Conservation (phyloP, 2,113 vertebrate genomes). For the Xenus cinereus region DNA sequence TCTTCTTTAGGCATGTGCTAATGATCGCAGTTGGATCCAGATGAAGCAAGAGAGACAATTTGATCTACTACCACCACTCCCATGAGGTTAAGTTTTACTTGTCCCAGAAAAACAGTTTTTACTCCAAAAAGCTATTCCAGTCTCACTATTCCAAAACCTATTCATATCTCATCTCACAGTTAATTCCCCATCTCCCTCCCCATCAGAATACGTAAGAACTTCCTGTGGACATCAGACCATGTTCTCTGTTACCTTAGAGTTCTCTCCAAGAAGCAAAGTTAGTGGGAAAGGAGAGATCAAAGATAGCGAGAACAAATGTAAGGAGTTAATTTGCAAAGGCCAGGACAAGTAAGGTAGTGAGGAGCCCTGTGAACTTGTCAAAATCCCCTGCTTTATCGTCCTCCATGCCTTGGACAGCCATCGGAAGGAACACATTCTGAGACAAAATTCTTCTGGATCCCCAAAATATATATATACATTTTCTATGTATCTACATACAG, state of each 20-base stretch:
- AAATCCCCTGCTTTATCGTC: not conserved
- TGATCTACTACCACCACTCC: not conserved
- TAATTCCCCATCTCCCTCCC: not conserved
- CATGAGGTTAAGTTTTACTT: not conserved
- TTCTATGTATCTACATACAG: not conserved
- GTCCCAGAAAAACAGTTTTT: not conserved
- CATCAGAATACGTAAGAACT: not conserved
- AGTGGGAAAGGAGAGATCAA: not conserved
- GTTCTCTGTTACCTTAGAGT: not conserved
- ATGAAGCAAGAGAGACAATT: not conserved
- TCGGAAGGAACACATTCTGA: not conserved
- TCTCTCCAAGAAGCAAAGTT: not conserved
- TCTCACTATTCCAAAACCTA: not conserved
- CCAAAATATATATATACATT: not conserved
- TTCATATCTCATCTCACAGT: not conserved
- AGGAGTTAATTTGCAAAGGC: not conserved
- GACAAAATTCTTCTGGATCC: not conserved
- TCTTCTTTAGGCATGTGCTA: not conserved
- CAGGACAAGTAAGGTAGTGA: not conserved
- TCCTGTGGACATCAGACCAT: not conserved
- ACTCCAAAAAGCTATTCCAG: not conserved
- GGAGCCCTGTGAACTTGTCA: not conserved
- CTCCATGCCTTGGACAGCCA: not conserved
- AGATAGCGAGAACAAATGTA: rapidly evolving
- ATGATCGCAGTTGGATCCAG: not conserved